A percentile compares a stretch with the other conserved stretches of the same genome.
Conservation (phyloP, 2,113 vertebrate species). For the Choloepus hoffmanni region DNA sequence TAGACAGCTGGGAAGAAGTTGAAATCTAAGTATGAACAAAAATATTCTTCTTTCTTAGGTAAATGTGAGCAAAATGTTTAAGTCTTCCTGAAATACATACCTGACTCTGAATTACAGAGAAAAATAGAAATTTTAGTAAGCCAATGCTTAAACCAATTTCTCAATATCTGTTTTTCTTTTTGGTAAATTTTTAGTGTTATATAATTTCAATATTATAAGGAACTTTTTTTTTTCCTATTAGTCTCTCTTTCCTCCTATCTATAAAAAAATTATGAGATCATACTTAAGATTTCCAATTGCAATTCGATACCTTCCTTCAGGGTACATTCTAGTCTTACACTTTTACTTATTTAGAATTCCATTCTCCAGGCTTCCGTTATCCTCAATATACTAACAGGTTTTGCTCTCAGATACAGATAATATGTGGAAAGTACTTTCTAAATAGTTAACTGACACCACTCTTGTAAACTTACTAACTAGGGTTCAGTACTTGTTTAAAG, state of each 20-base stretch:
- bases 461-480: neutral
- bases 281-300: neutral
- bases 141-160: neutral
- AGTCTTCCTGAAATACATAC: neutral
- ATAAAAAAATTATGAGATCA: neutral
- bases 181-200: neutral
- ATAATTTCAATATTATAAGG: neutral
- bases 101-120: neutral
- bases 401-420: neutral
- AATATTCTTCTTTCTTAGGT: neutral
- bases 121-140: neutral
- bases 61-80: neutral
- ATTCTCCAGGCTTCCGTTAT: neutral
- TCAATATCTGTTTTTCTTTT: neutral
- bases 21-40: conserved; percentile 4
- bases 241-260: neutral
- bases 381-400: neutral
- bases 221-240: neutral
- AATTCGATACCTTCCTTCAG: neutral
- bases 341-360: neutral
- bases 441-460: neutral
- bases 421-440: neutral
- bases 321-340: neutral
- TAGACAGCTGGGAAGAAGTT: neutral
- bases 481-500: neutral